Evolutionary conservation across 2,888 invertebrate species (phyloP), one percentile per base, ranked within the genome.

Genomic region (Lepidochitona cinerea): DNA sequence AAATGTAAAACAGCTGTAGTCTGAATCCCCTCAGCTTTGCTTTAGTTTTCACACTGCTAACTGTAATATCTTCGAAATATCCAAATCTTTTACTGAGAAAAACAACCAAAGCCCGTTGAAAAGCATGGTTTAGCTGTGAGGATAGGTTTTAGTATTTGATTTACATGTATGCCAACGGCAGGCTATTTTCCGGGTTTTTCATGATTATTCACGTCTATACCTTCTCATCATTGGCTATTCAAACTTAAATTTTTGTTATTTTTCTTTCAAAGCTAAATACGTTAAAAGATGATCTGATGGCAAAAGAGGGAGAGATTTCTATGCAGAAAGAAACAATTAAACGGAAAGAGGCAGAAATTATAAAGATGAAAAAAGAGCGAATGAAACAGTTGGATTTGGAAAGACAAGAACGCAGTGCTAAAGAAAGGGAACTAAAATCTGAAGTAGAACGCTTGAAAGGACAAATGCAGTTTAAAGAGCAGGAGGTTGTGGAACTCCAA

Each of bases 381-480:
- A 59, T 59, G 59, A 26, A 32, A 1, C 59, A 59, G 29, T 4
- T 59, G 59, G 59, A 59, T 14, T 12, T 26, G 4, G 59, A 59
- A 23, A 23, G 29, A 32, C 23, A 26, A 4, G 26, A 59, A 26
- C 18, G 59, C 23, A 59, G 26, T 29, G 59, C 23, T 23, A 59
- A 29, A 32, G 59, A 59, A 29, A 59, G 32, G 9, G 12, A 59
- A 26, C 23, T 59, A 29, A 32, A 59, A 26, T 29, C 26, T 18
- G 59, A 59, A 23, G 32, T 59, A 4, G 59, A 59, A 23, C 23
- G 59, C 3, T 32, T 59, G 26, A 26, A 26, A 7, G 29, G 26
- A 14, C 59, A 59, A 59, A 26, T 59, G 59, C 59, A 59, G 29
- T 59, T 59, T 26, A 59, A 59, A 59, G 59, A 59, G 29, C 59